These are phyloP conservation scores for Octopus bimaculoides DNA, from an alignment of 1,140 invertebrate genomes.

Conservation along the genomic window DNA sequence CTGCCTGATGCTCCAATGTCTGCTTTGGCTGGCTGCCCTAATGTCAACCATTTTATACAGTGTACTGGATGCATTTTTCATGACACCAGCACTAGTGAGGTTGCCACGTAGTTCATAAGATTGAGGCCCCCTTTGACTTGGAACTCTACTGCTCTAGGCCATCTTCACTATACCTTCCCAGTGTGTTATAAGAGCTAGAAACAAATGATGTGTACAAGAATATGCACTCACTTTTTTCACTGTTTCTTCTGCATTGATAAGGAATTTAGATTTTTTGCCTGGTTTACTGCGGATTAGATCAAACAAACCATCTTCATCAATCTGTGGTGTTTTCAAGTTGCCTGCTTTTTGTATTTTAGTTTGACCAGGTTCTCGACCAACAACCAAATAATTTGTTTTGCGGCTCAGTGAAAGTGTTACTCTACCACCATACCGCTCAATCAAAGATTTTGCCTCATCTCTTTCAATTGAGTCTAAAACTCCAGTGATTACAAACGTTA, in stretches of 20 bases:
- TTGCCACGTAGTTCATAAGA: too few relatives aligned
- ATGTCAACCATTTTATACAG: too few relatives aligned
- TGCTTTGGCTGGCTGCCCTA: too few relatives aligned
- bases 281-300: slow-evolving; percentile 69
- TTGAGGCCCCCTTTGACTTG: too few relatives aligned
- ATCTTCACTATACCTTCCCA: too few relatives aligned
- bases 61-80: too few relatives aligned
- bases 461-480: slow-evolving; percentile 84
- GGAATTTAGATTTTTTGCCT: slow-evolving; percentile 55
- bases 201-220: too few relatives aligned
- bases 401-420: slow-evolving; percentile 72
- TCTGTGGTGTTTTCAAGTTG: slow-evolving; percentile 67
- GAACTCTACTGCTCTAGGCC: too few relatives aligned
- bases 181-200: too few relatives aligned
- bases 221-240: slow-evolving; percentile 35
- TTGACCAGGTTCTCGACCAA: slow-evolving; percentile 80
- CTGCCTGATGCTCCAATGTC: too few relatives aligned
- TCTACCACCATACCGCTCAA: slow-evolving; percentile 79
- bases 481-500: slow-evolving; percentile 83
- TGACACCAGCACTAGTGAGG: too few relatives aligned
- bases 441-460: slow-evolving; percentile 72
- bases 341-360: slow-evolving; percentile 75
- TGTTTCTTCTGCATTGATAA: slow-evolving; percentile 44
- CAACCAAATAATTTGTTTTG: slow-evolving; percentile 79
- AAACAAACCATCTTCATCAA: slow-evolving; percentile 81